Conservation (phyloP, 2,888 invertebrate species). For the Phytoseiulus persimilis region DNA sequence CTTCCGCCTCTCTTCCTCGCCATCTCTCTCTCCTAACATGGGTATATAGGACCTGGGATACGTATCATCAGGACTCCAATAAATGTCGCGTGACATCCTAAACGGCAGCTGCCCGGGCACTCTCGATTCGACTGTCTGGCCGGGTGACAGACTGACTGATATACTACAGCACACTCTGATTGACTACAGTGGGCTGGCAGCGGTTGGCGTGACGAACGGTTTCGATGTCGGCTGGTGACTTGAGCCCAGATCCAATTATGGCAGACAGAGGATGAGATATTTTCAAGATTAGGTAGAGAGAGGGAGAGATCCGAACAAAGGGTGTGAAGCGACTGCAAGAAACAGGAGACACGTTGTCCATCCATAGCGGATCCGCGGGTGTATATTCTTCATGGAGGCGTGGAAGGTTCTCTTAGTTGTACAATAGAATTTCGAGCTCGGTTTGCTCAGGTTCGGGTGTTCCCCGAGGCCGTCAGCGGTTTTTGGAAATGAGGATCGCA, state of each 20-base stretch:
- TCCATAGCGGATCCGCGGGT: too few species aligned
- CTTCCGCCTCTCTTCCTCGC: too few species aligned
- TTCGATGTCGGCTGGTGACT: background rate
- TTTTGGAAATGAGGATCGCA: background rate
- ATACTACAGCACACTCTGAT: background rate
- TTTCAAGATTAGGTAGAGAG: too few species aligned
- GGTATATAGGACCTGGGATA: background rate
- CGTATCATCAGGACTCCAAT: background rate
- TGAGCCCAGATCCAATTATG: background rate
- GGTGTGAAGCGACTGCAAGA: too few species aligned
- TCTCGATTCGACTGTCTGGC: background rate
- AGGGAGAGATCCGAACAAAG: too few species aligned
- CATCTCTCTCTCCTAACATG: background rate
- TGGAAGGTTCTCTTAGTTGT: too few species aligned
- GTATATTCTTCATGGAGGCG: too few species aligned
- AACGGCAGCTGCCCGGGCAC: background rate
- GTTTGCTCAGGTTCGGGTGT: background rate
- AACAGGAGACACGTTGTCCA: too few species aligned
- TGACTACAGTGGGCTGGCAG: background rate
- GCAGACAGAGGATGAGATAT: too few species aligned
- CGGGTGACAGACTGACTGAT: background rate
- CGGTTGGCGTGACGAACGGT: background rate
- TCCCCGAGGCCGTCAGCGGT: background rate
- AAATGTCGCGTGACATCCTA: background rate
- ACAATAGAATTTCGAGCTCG: background rate